Evolutionary conservation across 2,113 vertebrate species (phyloP).

Genomic region (Mesoclemmys tuberculata): DNA sequence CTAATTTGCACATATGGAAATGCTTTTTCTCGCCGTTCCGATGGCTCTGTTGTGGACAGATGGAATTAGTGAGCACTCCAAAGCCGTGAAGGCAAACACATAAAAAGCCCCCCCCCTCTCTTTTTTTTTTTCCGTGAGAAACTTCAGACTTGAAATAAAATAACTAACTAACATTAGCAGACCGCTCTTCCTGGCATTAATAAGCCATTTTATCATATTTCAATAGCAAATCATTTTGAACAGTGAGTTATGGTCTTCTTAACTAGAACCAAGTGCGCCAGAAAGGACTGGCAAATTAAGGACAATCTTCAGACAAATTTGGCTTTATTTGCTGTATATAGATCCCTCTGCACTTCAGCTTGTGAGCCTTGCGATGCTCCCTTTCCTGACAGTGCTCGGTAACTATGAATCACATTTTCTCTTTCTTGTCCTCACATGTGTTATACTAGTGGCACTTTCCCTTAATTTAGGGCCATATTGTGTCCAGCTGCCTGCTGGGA

Average conservation of each 20-base stretch:
- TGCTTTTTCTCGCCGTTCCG: constrained; percentile 90
- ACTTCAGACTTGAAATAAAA: constrained; percentile 53
- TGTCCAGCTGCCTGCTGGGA: not conserved
- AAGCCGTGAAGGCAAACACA: constrained; percentile 98
- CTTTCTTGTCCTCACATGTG: not conserved
- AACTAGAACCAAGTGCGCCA: constrained; percentile 9
- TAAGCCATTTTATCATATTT: constrained; percentile 65
- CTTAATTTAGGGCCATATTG: not conserved
- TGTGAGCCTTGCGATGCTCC: not conserved
- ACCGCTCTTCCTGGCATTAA: constrained; percentile 52
- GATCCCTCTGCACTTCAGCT: not conserved
- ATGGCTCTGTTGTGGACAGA: constrained; percentile 98
- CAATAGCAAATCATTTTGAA: constrained; percentile 48
- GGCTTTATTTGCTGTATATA: not conserved
- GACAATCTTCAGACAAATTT: constrained; percentile 29
- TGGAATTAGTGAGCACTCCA: constrained; percentile 96
- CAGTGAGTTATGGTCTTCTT: not conserved
- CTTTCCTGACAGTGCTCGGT: not conserved
- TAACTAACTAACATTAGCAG: constrained; percentile 57
- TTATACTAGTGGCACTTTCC: not conserved
- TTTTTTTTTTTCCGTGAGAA: constrained; percentile 41
- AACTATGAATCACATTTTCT: not conserved
- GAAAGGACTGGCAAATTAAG: constrained; percentile 11
- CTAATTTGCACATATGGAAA: constrained; percentile 99
- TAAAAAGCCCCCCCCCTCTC: constrained; percentile 37